A percentile compares a stretch with the other conserved stretches of the same genome.
phyloP scores from a whole-genome alignment of 2,113 vertebrate genomes.

The Scopus umbretta region DNA sequence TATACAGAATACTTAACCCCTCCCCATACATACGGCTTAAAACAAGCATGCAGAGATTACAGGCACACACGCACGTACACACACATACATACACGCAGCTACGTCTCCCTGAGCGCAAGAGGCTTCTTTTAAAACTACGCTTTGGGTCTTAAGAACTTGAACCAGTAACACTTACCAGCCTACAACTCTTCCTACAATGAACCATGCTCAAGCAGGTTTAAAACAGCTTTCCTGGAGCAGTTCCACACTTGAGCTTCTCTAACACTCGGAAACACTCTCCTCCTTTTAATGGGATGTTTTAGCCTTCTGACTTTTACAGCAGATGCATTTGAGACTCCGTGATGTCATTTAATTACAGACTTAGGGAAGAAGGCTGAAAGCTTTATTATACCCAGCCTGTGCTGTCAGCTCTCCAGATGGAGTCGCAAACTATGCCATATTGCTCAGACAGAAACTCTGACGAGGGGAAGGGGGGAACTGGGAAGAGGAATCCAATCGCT shows the following conservation, averaged over 20 bases:
- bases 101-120: not conserved
- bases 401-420: constrained; percentile 30
- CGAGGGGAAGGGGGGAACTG: not conserved
- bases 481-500: not conserved
- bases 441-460: not conserved
- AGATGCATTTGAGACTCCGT: constrained; percentile 52
- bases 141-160: constrained; percentile 3
- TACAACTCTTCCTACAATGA: not conserved
- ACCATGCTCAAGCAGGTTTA: constrained; percentile 1
- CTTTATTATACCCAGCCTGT: constrained; percentile 4
- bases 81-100: not conserved
- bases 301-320: constrained; percentile 58
- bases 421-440: not conserved
- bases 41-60: not conserved
- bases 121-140: not conserved
- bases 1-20: not conserved
- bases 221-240: constrained; percentile 30
- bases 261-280: not conserved
- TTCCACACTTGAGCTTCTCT: constrained; percentile 29
- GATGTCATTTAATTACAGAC: constrained; percentile 59
- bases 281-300: constrained; percentile 45
- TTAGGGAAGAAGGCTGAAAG: constrained; percentile 26
- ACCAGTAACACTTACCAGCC: not conserved
- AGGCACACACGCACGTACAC: accelerated
- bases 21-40: not conserved